Conservation (phyloP, 2,888 invertebrate species). For the Drosophila monieri region DNA sequence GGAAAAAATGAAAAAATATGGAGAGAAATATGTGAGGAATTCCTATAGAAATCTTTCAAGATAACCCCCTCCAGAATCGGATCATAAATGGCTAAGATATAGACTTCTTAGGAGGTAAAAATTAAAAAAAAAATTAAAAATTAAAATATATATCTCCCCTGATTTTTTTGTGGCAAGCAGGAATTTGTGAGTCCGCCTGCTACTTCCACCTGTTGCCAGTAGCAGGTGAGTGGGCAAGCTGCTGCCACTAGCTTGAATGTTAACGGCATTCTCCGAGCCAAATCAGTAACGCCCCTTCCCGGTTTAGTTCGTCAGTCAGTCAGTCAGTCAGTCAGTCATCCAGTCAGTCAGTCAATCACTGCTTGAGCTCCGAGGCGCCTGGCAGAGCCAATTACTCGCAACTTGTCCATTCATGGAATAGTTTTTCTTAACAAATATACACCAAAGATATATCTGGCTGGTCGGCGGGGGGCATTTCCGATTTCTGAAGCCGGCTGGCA, state of each 20-base stretch:
- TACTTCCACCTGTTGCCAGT: constrained; percentile 7
- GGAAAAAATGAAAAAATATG: too few species aligned
- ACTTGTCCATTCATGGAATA: constrained; percentile 37
- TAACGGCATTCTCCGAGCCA: constrained; percentile 14
- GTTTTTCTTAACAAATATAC: constrained; percentile 1
- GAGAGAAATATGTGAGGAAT: too few species aligned
- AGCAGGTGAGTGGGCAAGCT: constrained; percentile 12
- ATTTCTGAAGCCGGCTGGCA: constrained; percentile 46
- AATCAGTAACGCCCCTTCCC: constrained; percentile 12
- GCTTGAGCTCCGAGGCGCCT: constrained; percentile 11
- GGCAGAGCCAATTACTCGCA: constrained; percentile 15
- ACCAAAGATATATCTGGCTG: constrained; percentile 5
- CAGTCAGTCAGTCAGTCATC: too few species aligned
- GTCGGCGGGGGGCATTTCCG: constrained; percentile 28
- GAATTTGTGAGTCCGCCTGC: constrained; percentile 5
- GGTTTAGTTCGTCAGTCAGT: not conserved
- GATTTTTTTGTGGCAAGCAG: not conserved
- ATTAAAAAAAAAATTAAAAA: too few species aligned
- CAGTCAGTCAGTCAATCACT: not conserved
- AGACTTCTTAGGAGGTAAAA: too few species aligned
- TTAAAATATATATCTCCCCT: too few species aligned
- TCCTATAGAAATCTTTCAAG: too few species aligned
- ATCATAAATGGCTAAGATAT: too few species aligned
- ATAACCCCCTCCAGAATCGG: too few species aligned
- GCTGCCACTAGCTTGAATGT: constrained; percentile 14